A percentile compares a stretch with the other conserved stretches of the same genome.
Evolutionary conservation across 1,140 invertebrate species (phyloP).

Genomic region (Rhopalosiphum padi): DNA sequence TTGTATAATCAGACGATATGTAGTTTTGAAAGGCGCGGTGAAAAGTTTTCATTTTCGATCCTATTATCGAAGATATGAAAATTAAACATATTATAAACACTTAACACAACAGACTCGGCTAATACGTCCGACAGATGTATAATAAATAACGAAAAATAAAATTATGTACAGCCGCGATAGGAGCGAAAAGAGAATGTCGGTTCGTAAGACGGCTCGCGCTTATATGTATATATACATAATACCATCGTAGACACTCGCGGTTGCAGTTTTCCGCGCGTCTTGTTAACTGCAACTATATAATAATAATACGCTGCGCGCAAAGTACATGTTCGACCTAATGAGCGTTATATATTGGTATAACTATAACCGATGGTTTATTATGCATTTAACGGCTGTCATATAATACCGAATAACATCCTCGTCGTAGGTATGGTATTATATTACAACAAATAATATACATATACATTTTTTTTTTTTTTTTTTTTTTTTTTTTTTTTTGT

Average conservation of each 20-base stretch:
- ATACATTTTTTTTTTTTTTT: too few relatives aligned
- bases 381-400: background rate
- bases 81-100: background rate
- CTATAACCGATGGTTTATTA: background rate
- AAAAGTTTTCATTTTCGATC: background rate
- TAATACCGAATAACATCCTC: background rate
- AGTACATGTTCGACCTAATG: conserved; percentile 33
- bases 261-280: conserved; percentile 15
- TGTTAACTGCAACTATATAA: background rate
- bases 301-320: background rate
- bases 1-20: background rate
- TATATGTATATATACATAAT: background rate
- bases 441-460: conserved; percentile 6
- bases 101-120: background rate
- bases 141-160: background rate
- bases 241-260: background rate
- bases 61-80: background rate
- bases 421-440: background rate
- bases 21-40: background rate
- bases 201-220: background rate
- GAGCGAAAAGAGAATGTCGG: background rate
- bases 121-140: background rate
- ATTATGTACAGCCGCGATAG: background rate
- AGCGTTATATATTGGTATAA: background rate
- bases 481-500: too few relatives aligned